A percentile compares a stretch with the other conserved stretches of the same genome.
These are phyloP conservation scores for Rhinolophus sinicus DNA, from an alignment of 2,113 vertebrate genomes.

Conservation along the genomic window DNA sequence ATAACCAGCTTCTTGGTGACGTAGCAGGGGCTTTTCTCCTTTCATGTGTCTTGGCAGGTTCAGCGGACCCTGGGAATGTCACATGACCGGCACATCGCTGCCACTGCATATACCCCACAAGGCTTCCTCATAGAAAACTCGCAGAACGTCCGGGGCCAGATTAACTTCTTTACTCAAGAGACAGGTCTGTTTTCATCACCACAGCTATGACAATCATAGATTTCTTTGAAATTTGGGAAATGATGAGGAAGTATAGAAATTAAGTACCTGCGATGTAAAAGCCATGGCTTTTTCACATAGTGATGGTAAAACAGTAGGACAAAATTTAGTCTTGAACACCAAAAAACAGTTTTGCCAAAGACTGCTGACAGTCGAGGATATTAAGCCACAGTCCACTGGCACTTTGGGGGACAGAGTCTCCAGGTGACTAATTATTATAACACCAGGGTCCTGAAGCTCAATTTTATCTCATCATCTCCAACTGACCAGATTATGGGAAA, in stretches of 20 bases:
- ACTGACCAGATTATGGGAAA: not conserved
- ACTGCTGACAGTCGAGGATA: not conserved
- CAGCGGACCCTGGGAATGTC: conserved; percentile 91
- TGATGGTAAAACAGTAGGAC: not conserved
- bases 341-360: not conserved
- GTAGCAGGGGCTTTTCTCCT: not conserved
- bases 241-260: not conserved
- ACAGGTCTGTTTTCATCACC: conserved; percentile 86
- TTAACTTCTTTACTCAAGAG: conserved; percentile 90
- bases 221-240: conserved; percentile 24
- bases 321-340: not conserved
- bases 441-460: not conserved
- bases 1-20: not conserved
- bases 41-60: conserved; percentile 86
- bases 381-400: not conserved
- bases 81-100: conserved; percentile 87
- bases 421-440: not conserved
- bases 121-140: conserved; percentile 86
- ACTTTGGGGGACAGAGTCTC: not conserved
- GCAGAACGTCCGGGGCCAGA: conserved; percentile 89
- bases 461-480: conserved; percentile 15
- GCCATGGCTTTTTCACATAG: conserved; percentile 6
- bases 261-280: not conserved
- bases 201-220: not conserved
- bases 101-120: conserved; percentile 87